These are phyloP conservation scores for Sussaba pulchella DNA, from an alignment of 2,888 invertebrate genomes.

Conservation along the genomic window DNA sequence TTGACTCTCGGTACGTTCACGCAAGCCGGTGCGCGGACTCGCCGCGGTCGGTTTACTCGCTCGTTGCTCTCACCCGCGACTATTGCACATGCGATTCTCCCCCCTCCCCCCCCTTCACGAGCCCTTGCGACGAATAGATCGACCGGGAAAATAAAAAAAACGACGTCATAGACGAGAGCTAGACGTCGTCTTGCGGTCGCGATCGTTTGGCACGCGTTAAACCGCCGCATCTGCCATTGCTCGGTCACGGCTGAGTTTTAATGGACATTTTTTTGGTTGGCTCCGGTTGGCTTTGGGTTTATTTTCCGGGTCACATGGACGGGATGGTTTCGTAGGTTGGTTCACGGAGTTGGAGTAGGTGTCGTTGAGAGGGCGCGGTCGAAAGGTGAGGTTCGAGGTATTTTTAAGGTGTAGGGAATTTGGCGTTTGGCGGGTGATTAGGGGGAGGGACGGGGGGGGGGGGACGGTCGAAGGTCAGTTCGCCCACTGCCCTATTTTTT, in stretches of 20 bases:
- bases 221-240: slow-evolving; percentile 18
- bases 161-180: slow-evolving; percentile 57
- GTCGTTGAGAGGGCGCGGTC: background rate
- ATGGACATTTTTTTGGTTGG: slow-evolving; percentile 7
- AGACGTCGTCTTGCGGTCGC: slow-evolving; percentile 49
- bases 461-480: slow-evolving; percentile 16
- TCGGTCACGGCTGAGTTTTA: background rate
- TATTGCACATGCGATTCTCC: background rate
- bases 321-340: background rate
- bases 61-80: background rate
- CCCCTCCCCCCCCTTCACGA: too few species aligned
- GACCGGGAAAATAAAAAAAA: slow-evolving; percentile 23
- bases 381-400: background rate
- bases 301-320: too few species aligned
- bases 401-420: background rate
- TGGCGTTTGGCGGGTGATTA: too few species aligned
- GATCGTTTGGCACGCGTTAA: slow-evolving; percentile 42
- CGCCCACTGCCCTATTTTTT: background rate
- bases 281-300: too few species aligned
- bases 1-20: background rate
- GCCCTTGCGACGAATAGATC: slow-evolving; percentile 40
- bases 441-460: too few species aligned
- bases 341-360: too few species aligned
- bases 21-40: background rate
- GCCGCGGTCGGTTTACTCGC: background rate